A percentile compares a stretch with the other conserved stretches of the same genome.
Conservation (phyloP, 1,140 invertebrate genomes). For the Diprion similis region DNA sequence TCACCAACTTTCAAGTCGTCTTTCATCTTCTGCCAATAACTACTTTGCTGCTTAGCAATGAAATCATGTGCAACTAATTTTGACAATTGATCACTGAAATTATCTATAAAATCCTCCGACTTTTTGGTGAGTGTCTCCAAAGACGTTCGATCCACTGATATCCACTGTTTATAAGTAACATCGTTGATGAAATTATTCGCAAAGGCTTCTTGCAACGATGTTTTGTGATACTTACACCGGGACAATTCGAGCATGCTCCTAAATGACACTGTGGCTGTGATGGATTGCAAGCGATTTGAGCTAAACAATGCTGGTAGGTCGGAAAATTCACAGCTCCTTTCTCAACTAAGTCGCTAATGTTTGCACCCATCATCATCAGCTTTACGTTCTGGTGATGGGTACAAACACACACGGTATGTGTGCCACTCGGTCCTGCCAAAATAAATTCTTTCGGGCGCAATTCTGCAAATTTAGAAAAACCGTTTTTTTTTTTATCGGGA, state of each 20-base stretch:
- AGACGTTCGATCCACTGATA: constrained; percentile 32
- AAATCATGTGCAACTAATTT: constrained; percentile 29
- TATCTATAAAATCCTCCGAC: constrained; percentile 31
- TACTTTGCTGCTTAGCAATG: constrained; percentile 26
- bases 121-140: constrained; percentile 32
- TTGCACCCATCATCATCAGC: constrained; percentile 25
- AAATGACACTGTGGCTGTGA: too few relatives aligned
- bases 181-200: constrained; percentile 33
- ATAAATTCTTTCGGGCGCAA: constrained; percentile 26
- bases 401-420: constrained; percentile 29
- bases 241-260: too few relatives aligned
- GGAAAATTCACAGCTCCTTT: too few relatives aligned
- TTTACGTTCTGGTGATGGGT: constrained; percentile 29
- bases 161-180: constrained; percentile 38
- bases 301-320: too few relatives aligned
- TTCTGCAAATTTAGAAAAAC: too few relatives aligned
- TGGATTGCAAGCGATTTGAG: neutral
- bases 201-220: constrained; percentile 17
- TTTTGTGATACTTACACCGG: too few relatives aligned
- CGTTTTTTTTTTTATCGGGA: too few relatives aligned
- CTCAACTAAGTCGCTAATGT: too few relatives aligned
- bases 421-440: constrained; percentile 25
- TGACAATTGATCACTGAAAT: constrained; percentile 13
- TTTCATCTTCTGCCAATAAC: constrained; percentile 31
- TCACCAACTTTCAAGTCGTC: constrained; percentile 26